Evolutionary conservation across 2,888 invertebrate genomes (phyloP).

Genomic region (Hermaeophaga mercurialis): DNA sequence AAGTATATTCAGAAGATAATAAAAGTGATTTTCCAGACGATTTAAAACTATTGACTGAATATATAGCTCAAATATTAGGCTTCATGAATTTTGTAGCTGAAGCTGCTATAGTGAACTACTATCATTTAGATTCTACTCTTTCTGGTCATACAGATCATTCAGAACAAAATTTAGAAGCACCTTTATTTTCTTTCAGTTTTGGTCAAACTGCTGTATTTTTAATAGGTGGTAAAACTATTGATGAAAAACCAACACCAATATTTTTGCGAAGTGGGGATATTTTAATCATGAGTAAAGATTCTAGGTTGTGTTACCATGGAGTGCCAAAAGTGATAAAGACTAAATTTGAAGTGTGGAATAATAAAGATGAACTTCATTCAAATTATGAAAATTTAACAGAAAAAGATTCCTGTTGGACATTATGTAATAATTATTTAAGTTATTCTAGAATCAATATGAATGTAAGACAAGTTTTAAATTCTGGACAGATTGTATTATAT

Average conservation of each 20-base stretch:
- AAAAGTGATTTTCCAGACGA: conserved; percentile 76
- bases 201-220: conserved; percentile 95
- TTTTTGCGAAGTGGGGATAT: conserved; percentile 89
- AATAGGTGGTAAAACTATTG: conserved; percentile 79
- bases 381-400: conserved; percentile 1
- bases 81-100: conserved; percentile 73
- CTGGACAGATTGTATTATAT: conserved; percentile 6
- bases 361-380: conserved; percentile 23
- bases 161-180: conserved; percentile 82
- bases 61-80: conserved; percentile 66
- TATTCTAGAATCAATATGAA: conserved; percentile 91
- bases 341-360: conserved; percentile 59
- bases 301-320: conserved; percentile 90
- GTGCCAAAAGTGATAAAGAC: conserved; percentile 82
- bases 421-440: conserved; percentile 66
- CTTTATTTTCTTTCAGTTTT: conserved; percentile 93
- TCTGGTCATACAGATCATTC: conserved; percentile 96
- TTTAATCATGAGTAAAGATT: conserved; percentile 84
- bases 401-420: conserved; percentile 59
- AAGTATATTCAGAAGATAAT: conserved; percentile 76
- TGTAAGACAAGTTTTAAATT: conserved; percentile 77
- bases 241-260: conserved; percentile 71
- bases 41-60: conserved; percentile 67
- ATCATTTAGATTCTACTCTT: conserved; percentile 89
- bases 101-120: conserved; percentile 96